Base-by-base conservation (phyloP, 2,113 vertebrate species). In the Stictonetta naevosa region DNA sequence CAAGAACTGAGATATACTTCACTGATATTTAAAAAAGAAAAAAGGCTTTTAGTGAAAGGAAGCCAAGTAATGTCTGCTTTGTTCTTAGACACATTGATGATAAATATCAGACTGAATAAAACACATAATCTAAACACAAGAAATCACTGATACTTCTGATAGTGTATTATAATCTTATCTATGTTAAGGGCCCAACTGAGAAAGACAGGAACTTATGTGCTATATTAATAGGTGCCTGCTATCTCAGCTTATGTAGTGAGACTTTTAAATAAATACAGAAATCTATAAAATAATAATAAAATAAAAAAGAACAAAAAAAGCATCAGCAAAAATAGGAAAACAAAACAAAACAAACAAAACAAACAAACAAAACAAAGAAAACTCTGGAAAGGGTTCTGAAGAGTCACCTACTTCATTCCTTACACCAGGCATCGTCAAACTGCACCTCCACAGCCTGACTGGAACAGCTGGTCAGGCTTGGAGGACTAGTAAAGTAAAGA, bases 81-180 rank as follows among this genome's bases (percentile, higher is more conserved):
- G 60, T 95, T 97, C 93, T 92, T 95, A 78, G 93, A 82, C 87
- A 92, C 69, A 67, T 20, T 81, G 74, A 82, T 10, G 44, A 96
- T 97, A 97, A 96, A 96, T 96, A 96, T 83, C 78, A 96, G 73
- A 78, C 50, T 80, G 85, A 94, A 91, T 72, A 83, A 93, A 92
- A 13, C 46, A 90, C 50, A 66, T 74, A 67, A 92, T 94, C 53
- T 95, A 67, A 96, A 90, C 48, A 79, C 71, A 77, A 92, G 68
- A 68, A 83, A 77, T 95, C 29, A 93, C 52, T 83, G 85, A 88
- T 91, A 64, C 22, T 64, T 94, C 44, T 84, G 80, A 94, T 80
- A 91, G 46, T n/a, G 36, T 90, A 55, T 71, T 91, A 72, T 82
- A 96, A 85, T 84, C 52, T 64, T 78, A 56, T 80, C 34, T 83